Base-by-base conservation (phyloP, 2,888 invertebrate species). In the Cryptocheilus praepositus region DNA sequence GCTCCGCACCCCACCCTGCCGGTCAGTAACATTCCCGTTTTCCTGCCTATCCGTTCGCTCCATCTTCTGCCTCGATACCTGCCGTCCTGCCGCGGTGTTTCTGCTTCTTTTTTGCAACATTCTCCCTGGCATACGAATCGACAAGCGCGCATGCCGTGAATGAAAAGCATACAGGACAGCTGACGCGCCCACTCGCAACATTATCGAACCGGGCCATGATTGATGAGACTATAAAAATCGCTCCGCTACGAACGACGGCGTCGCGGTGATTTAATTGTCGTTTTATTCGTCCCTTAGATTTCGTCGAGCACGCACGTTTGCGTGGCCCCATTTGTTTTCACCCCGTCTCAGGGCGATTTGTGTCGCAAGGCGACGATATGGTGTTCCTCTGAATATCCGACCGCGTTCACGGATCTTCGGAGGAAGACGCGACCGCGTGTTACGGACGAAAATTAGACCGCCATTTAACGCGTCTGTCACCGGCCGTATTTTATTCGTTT, bases 21-120 rank as follows among this genome's bases (percentile, higher is more conserved):
- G 71, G 73, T 73, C 67, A 70, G 64, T 70, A 69, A 75, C 76
- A 81, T 81, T 82, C 82, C 77, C 81, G 76, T 78, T 81, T 81
- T 49, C 70, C 74, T 71, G 79, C 77, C 77, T 79, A 82, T 82
- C 81, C 78, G 46, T 52, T 58, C 65, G 70, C 49, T 73, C 71
- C 74, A 74, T 79, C 78, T 76, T 56, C 60, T 64, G 49, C 60
- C 60, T 51, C 70, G 71, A 76, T 79, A 78, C 77, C 78, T 78
- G 71, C 51, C 70, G 67, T 78, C 64, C 73, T 73, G 65, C 66
- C 62, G 65, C 72, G 67, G 63, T 61, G 69, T 70, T 68, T 70
- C 63, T 36, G 11, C 36, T 28, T 11, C n/a, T 46, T 36, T 58
- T 61, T 53, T 54, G 53, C 59, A 54, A 45, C 56, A 16, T 57